Conservation (phyloP, 2,113 vertebrate species). For the mouse (Mus musculus) region DNA sequence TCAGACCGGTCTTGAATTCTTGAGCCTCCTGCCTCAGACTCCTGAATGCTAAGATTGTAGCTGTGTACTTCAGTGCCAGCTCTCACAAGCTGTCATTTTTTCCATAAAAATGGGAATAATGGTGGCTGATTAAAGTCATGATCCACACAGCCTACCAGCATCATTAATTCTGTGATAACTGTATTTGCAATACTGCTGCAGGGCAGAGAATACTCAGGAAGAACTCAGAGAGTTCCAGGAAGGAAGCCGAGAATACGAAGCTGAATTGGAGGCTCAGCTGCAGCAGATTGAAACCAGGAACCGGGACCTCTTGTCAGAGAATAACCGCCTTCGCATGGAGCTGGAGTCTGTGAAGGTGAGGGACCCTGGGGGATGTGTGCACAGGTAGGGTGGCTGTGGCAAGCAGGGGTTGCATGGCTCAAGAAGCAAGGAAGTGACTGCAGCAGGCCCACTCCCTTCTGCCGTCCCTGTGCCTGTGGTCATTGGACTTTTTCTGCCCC, state of each 20-base stretch:
- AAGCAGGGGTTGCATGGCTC: fast-evolving
- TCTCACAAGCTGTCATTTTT: background rate
- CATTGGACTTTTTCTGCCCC: fast-evolving
- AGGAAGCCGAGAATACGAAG: constrained; percentile 97
- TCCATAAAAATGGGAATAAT: background rate
- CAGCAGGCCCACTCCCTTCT: background rate
- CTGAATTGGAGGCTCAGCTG: constrained; percentile 95
- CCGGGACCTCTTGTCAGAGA: constrained; percentile 93
- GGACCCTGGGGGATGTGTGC: fast-evolving
- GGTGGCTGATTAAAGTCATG: background rate
- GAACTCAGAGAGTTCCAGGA: constrained; percentile 97
- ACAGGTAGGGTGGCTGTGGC: no score
- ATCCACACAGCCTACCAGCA: background rate
- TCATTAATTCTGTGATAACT: fast-evolving
- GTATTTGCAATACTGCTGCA: constrained; percentile 78
- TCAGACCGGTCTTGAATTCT: background rate
- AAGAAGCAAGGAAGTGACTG: background rate
- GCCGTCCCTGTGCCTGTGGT: background rate
- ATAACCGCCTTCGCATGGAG: constrained; percentile 92
- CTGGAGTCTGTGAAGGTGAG: constrained; percentile 94
- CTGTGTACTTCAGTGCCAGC: background rate
- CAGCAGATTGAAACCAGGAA: constrained; percentile 95
- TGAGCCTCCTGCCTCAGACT: background rate
- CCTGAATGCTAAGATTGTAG: background rate
- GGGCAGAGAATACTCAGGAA: constrained; percentile 92